Evolutionary conservation across 2,113 vertebrate species (phyloP).

Genomic region (Plecotus auritus): DNA sequence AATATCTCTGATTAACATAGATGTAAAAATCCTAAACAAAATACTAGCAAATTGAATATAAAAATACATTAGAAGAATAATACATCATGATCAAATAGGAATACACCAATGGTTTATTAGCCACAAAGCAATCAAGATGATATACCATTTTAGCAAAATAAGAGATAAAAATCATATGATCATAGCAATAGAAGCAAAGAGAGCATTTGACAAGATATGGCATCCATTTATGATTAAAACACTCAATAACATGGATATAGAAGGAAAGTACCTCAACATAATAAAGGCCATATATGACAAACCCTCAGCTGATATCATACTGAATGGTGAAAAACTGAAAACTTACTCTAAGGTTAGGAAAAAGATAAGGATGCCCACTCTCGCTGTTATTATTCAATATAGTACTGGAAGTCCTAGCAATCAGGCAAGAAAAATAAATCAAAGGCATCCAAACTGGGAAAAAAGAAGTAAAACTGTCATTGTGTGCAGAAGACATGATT

Average conservation of each 20-base stretch:
- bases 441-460: background rate
- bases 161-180: too few species aligned
- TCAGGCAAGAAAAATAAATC: background rate
- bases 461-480: background rate
- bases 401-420: background rate
- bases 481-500: background rate
- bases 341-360: background rate
- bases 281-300: background rate
- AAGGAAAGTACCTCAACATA: background rate
- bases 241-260: background rate
- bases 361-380: background rate
- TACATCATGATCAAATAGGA: background rate
- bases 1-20: background rate
- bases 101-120: background rate
- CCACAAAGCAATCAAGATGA: background rate
- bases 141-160: background rate
- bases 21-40: too few species aligned
- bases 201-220: background rate
- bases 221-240: background rate
- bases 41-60: background rate
- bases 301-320: background rate
- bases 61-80: background rate
- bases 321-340: background rate
- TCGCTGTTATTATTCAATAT: background rate
- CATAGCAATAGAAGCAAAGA: background rate